Percentiles rank a stretch among this genome's conserved stretches.
phyloP scores from a whole-genome alignment of 2,113 vertebrate genomes.

The Perognathus longimembris region DNA sequence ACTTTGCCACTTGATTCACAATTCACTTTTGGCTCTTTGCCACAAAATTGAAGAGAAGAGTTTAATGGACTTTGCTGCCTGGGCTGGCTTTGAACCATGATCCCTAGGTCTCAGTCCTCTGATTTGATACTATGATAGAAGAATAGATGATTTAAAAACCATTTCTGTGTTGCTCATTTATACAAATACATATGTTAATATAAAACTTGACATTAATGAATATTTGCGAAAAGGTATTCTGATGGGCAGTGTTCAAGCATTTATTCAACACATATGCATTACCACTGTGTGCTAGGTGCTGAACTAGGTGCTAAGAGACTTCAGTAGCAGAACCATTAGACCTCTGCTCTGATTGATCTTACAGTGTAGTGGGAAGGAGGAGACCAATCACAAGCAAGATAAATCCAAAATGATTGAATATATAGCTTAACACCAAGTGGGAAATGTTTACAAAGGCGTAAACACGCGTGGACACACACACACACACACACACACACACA shows the following conservation, averaged over 20 bases:
- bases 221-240: background rate
- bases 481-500: background rate
- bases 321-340: background rate
- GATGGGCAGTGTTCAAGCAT: background rate
- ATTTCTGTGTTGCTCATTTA: background rate
- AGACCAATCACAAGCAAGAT: background rate
- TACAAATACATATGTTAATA: background rate
- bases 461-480: background rate
- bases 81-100: no score
- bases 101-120: no score
- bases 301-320: background rate
- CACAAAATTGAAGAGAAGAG: no score
- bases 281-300: background rate
- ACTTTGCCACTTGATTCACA: no score
- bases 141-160: background rate
- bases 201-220: background rate
- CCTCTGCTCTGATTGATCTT: background rate
- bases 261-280: background rate
- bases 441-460: background rate
- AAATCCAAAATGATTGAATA: background rate
- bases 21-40: no score
- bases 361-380: background rate
- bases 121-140: background rate
- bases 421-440: background rate
- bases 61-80: no score